phyloP scores from a whole-genome alignment of 2,113 vertebrate species.

The Barbus barbus region DNA sequence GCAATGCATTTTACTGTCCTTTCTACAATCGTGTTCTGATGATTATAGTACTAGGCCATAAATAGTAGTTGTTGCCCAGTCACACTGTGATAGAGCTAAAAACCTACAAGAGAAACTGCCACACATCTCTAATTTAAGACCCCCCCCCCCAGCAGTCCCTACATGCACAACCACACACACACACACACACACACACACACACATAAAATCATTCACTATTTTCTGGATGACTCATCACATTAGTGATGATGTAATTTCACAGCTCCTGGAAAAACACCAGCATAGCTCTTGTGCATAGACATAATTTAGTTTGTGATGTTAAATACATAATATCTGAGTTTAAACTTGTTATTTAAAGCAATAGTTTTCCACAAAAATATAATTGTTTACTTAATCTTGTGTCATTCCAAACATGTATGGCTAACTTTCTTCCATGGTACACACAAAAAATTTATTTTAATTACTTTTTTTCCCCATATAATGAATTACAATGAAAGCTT shows the following conservation, averaged over 20 bases:
- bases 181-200: background rate
- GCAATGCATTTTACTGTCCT: background rate
- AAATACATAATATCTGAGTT: background rate
- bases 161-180: too few species aligned
- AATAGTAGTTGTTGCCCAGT: background rate
- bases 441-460: too few species aligned
- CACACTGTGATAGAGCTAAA: background rate
- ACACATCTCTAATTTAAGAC: conserved; percentile 43
- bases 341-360: background rate
- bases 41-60: background rate
- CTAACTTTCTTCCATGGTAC: background rate
- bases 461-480: background rate
- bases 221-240: conserved; percentile 52
- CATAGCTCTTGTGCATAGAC: conserved; percentile 39
- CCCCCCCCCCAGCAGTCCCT: background rate
- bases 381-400: background rate
- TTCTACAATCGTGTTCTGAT: background rate
- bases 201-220: conserved; percentile 32
- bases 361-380: background rate
- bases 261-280: conserved; percentile 44
- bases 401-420: background rate
- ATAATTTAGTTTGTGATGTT: conserved; percentile 24
- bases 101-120: conserved; percentile 17
- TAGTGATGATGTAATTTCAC: conserved; percentile 47
- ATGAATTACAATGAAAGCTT: background rate